These are phyloP conservation scores for Leptoclinus maculatus DNA, from an alignment of 2,797 vertebrate genomes.

Conservation along the genomic window DNA sequence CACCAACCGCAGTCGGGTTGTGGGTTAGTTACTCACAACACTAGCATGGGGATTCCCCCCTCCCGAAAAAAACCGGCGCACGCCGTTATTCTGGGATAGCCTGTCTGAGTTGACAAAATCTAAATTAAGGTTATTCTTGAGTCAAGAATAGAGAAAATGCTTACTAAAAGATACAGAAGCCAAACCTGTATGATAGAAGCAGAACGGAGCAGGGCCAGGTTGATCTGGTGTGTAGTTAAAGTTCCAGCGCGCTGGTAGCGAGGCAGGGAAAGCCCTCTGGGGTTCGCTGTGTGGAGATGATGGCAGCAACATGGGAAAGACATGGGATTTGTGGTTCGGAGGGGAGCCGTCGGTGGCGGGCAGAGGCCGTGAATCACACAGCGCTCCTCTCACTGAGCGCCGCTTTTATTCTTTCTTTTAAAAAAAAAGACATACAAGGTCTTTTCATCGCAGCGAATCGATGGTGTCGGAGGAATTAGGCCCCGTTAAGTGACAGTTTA, in stretches of 20 bases:
- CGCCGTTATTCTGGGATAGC: slow-evolving; percentile 72
- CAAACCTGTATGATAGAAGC: slow-evolving; percentile 68
- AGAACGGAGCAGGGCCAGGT: slow-evolving; percentile 51
- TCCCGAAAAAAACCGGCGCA: background rate
- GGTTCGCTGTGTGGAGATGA: slow-evolving; percentile 79
- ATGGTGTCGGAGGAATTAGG: slow-evolving; percentile 76
- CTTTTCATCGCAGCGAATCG: slow-evolving; percentile 80
- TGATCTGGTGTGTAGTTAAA: slow-evolving; percentile 80
- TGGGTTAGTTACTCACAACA: slow-evolving; percentile 71
- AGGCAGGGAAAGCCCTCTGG: slow-evolving; percentile 68
- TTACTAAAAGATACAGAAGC: slow-evolving; percentile 67
- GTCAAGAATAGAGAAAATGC: slow-evolving; percentile 55
- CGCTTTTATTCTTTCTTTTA: background rate
- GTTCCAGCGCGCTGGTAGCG: slow-evolving; percentile 77
- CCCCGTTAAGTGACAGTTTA: slow-evolving; percentile 79
- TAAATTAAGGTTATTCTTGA: slow-evolving; percentile 64
- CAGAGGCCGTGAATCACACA: slow-evolving; percentile 83
- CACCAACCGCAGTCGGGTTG: slow-evolving; percentile 73
- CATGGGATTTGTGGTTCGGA: slow-evolving; percentile 84
- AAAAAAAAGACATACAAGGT: slow-evolving; percentile 50
- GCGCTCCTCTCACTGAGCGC: slow-evolving; percentile 55
- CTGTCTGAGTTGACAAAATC: slow-evolving; percentile 72
- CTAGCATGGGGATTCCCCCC: slow-evolving; percentile 64
- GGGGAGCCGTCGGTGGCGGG: slow-evolving; percentile 74
- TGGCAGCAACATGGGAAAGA: slow-evolving; percentile 83